phyloP scores from a whole-genome alignment of 2,113 vertebrate genomes.

The Cromileptes altivelis region DNA sequence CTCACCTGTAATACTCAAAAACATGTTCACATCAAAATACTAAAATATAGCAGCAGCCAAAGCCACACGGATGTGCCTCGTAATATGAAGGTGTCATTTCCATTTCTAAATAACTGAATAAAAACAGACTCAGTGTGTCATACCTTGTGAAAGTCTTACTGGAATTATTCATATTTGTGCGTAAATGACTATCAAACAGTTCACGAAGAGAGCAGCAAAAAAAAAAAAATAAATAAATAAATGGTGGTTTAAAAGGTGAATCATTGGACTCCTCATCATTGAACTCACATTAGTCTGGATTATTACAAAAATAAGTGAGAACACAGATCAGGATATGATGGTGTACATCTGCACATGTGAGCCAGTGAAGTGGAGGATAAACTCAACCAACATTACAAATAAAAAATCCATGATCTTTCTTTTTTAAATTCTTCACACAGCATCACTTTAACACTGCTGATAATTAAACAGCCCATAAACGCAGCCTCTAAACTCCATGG shows the following conservation, averaged over 20 bases:
- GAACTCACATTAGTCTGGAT: conserved; percentile 16
- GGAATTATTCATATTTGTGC: conserved; percentile 45
- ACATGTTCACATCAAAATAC: conserved; percentile 77
- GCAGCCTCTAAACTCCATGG: conserved; percentile 5
- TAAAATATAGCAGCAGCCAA: conserved; percentile 82
- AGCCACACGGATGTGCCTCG: conserved; percentile 70
- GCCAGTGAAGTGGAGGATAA: conserved; percentile 30
- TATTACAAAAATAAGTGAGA: conserved; percentile 15
- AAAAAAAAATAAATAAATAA: conserved; percentile 37
- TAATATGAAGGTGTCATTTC: conserved; percentile 54
- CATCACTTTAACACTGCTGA: conserved; percentile 16
- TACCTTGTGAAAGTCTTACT: conserved; percentile 52
- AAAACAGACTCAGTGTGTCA: conserved; percentile 49
- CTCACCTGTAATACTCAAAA: conserved; percentile 58
- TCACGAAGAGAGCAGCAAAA: conserved; percentile 40
- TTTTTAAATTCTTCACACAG: not conserved
- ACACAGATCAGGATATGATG: conserved; percentile 13
- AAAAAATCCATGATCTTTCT: not conserved
- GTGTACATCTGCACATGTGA: conserved; percentile 32
- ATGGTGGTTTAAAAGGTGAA: conserved; percentile 36
- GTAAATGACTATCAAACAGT: conserved; percentile 51
- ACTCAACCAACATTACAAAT: conserved; percentile 5
- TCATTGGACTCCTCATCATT: not conserved
- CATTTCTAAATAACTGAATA: conserved; percentile 59
- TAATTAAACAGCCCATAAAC: conserved; percentile 11